Base-by-base conservation (phyloP, 2,113 vertebrate genomes). In the Morone saxatilis region DNA sequence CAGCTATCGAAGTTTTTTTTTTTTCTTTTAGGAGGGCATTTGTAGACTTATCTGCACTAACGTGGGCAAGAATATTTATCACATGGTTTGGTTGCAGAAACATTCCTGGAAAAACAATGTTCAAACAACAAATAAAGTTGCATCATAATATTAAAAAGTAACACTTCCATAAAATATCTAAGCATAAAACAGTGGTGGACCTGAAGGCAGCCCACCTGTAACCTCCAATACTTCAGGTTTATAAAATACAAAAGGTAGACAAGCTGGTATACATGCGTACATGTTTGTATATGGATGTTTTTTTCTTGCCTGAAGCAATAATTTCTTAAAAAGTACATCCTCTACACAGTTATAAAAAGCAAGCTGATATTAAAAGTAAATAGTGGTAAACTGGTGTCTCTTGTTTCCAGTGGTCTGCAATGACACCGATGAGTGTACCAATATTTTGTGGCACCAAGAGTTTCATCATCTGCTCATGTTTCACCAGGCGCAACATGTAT, bases 111-210 rank as follows among this genome's bases (percentile, higher is more conserved):
- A 89, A 89, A 92, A 93, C 81, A 86, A 71, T 77, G 59, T 71
- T 87, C 67, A 86, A 86, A 89, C 79, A 84, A 92, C 81, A 78
- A 88, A 59, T 81, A 72, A 88, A 86, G 84, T 85, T 75, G 74
- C 73, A 62, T 86, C 75, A 87, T 80, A 81, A 86, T 80, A 87
- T 88, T 88, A 89, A 88, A 92, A 94, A 92, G 85, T 88, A 94
- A 93, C 86, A 95, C 93, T 94, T 91, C 82, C 88, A 83, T 94
- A 94, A 94, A 91, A 93, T 91, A 93, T 92, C 86, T 88, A 91
- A 91, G 92, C 87, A 90, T 85, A 86, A 89, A 94, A 93, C 86
- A 90, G 89, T 84, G 68, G 79, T 75, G 89, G 78, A 86, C 88
- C 88, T 93, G 85, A 87, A 90, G 76, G 68, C 75, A 86, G 88